Evolutionary conservation across 2,888 invertebrate genomes (phyloP), one percentile per base, ranked within the genome.

Genomic region (Melanophora roralis): DNA sequence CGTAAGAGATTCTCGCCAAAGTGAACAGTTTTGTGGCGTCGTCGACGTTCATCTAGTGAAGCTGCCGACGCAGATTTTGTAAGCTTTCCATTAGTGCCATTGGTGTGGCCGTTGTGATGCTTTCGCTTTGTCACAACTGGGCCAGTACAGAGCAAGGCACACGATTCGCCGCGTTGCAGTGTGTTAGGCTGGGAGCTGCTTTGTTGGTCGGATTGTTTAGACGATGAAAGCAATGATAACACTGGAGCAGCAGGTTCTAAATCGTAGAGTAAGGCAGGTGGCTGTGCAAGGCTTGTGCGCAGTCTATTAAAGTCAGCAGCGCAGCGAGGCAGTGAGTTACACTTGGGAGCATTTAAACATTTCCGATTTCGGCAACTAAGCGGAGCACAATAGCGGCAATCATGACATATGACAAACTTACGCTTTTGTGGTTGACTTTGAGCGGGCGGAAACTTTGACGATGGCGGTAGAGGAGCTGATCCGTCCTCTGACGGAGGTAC

Each of bases 21-120:
- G 89, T 94, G 94, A 62, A 95, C 94, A 60, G 94, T 94, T 90
- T 94, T 94, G 90, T 94, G 94, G 76, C 94, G 92, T 69, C 94
- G 92, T 74, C 94, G 92, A 67, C 94, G 93, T 78, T 93, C 91
- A 84, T 93, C 93, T 87, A 94, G 91, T 84, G 92, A 93, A 83
- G 92, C 93, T 83, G 92, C 92, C 84, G 92, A 93, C 83, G 90
- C 91, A 84, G 92, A 92, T 82, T 90, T 90, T 84, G 89, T 90
- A 5, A 90, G 85, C 82, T 89, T 90, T 3, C 82, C 71, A 68
- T 87, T 87, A 67, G 74, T 68, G 62, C 83, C 84, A 47, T 81
- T 84, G 7, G 74, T 74, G 40, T 82, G 84, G 12, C 84, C 84
- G 78, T 83, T 86, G 68, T 84, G 77, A 49, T 83, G 83, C 81